These are phyloP conservation scores for Hyphantria cunea DNA, from an alignment of 1,140 invertebrate genomes.

Conservation along the genomic window DNA sequence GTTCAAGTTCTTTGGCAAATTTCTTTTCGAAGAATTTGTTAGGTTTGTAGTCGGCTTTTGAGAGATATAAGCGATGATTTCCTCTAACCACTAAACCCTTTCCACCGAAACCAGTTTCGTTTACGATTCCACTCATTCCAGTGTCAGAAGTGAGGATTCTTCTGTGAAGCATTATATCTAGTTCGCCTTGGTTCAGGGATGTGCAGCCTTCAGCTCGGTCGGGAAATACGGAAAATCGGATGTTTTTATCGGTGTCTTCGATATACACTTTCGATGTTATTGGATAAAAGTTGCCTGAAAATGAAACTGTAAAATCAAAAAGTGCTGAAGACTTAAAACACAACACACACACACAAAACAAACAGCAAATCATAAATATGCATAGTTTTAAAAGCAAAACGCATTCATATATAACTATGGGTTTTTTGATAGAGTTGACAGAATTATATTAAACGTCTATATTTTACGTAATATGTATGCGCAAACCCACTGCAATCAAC, in stretches of 20 bases:
- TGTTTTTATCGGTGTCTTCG: slow-evolving; percentile 80
- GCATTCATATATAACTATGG: no score
- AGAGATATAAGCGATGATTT: slow-evolving; percentile 81
- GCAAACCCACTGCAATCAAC: no score
- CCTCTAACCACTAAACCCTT: slow-evolving; percentile 91
- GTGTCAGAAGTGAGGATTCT: slow-evolving; percentile 92
- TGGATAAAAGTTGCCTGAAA: slow-evolving; percentile 94
- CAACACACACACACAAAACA: no score
- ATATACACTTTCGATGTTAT: slow-evolving; percentile 92
- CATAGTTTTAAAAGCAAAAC: no score
- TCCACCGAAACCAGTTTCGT: slow-evolving; percentile 89
- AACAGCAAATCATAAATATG: no score
- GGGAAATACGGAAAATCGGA: slow-evolving; percentile 86
- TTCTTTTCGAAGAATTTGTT: slow-evolving; percentile 63
- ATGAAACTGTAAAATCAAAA: not conserved
- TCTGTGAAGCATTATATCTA: slow-evolving; percentile 94
- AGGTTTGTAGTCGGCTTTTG: slow-evolving; percentile 49
- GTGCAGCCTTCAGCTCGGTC: slow-evolving; percentile 94
- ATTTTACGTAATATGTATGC: no score
- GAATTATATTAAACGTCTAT: no score
- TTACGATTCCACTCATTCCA: slow-evolving; percentile 92
- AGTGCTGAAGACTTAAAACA: no score
- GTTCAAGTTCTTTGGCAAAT: slow-evolving; percentile 54
- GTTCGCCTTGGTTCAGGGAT: slow-evolving; percentile 87
- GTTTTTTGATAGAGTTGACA: no score